phyloP scores from a whole-genome alignment of 2,888 invertebrate species.

The Synanthedon tipuliformis region DNA sequence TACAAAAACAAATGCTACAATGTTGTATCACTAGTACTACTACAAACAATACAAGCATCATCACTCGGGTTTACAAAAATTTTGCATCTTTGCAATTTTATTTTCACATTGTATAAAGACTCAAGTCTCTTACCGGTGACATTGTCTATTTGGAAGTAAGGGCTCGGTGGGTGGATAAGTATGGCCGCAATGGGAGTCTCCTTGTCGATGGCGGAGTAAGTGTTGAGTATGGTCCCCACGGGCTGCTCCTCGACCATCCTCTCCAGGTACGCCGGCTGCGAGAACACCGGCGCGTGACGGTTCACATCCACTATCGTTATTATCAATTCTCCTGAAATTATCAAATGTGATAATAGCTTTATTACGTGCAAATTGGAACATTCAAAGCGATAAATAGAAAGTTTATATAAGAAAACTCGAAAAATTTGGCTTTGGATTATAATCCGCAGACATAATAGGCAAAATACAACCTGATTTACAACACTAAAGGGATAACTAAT shows the following conservation, averaged over 20 bases:
- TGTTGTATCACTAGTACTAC: no score
- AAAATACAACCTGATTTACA: no score
- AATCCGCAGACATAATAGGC: no score
- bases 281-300: slow-evolving; percentile 72
- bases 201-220: slow-evolving; percentile 81
- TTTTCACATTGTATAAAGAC: no score
- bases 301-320: slow-evolving; percentile 79
- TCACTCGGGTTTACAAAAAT: no score
- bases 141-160: slow-evolving; percentile 85
- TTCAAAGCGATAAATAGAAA: no score
- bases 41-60: no score
- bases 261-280: slow-evolving; percentile 50
- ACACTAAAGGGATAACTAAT: no score
- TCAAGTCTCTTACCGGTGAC: slow-evolving; percentile 74
- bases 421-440: no score
- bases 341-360: not conserved
- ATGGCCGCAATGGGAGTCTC: slow-evolving; percentile 87
- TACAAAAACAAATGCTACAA: no score
- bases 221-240: slow-evolving; percentile 79
- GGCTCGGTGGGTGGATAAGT: slow-evolving; percentile 75
- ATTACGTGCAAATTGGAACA: not conserved
- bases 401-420: no score
- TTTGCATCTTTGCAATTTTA: no score
- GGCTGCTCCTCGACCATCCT: slow-evolving; percentile 84
- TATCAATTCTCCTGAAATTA: slow-evolving; percentile 64